Base-by-base conservation (phyloP, 2,888 invertebrate genomes). In the Leptura quadrifasciata region DNA sequence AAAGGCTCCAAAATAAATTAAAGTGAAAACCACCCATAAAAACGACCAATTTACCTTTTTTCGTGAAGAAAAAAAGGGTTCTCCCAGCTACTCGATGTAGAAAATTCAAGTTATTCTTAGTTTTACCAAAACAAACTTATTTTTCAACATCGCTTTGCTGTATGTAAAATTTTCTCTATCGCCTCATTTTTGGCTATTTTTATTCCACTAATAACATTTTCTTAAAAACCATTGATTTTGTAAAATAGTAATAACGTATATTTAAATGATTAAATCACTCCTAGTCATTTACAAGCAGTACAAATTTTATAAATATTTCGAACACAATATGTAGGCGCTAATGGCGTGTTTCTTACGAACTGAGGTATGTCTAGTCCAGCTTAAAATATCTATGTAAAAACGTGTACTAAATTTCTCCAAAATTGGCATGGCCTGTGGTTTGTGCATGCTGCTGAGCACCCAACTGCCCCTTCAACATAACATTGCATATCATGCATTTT, bases 391-490 rank as follows among this genome's bases (percentile, higher is more conserved):
- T 5, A 52, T 54, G 10, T 15, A 10, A 12, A 47, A 21, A 27
- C n/a, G 24, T 31, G 52, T 68, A n/a, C n/a, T 81, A 84, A 82
- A 95, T 92, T 90, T 96, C 96, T 17, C 95, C 95, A 86, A 96
- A 96, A 86, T 92, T 94, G 73, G 92, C 92, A 86, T 98, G 98
- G 31, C 94, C 95, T 0, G 97, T 97, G 74, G 92, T 91, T 88
- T 94, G 94, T 21, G 97, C 97, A 88, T 98, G 98, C 79, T 93
- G 91, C 84, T 95, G 95, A 0, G 97, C 97, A 86, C 96, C 95
- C 0, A 90, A 90, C 86, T 97, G 95, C 0, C 98, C 98, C 55
- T 92, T 94, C 0, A 98, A 89, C 82, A 93, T 90, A 35, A 92
- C 90, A 83, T 95, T 92, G 87, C 98, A 98, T n/a, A 94, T 91